These are phyloP conservation scores for Hydropsyche tenuis DNA, from an alignment of 1,140 invertebrate species.

Conservation along the genomic window DNA sequence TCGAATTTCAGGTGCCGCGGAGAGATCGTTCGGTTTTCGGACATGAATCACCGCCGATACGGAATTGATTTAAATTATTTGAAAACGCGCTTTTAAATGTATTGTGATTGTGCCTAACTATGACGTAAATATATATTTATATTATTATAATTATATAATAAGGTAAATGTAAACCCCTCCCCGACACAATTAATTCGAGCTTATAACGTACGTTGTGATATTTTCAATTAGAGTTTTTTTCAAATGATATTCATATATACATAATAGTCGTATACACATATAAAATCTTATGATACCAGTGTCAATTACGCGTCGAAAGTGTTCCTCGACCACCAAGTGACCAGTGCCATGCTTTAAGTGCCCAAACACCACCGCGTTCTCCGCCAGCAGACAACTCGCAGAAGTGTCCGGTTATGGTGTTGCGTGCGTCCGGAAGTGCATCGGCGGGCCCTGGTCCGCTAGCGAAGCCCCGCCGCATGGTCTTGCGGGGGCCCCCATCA, in stretches of 20 bases:
- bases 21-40: background rate
- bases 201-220: constrained; percentile 48
- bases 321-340: too few species aligned
- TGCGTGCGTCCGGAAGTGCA: background rate
- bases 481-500: background rate
- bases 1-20: background rate
- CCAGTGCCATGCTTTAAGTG: too few species aligned
- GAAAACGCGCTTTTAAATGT: background rate
- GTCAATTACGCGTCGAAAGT: too few species aligned
- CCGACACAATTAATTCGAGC: constrained; percentile 27
- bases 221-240: constrained; percentile 47
- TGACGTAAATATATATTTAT: background rate
- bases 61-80: background rate
- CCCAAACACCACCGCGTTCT: too few species aligned
- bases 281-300: constrained; percentile 41
- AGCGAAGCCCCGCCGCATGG: background rate
- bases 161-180: too few species aligned
- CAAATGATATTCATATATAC: background rate
- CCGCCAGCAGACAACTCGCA: too few species aligned
- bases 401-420: too few species aligned
- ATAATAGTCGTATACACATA: constrained; percentile 13
- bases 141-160: background rate
- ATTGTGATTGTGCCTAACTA: constrained; percentile 19
- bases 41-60: constrained; percentile 1
- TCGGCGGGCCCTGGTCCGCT: background rate